Evolutionary conservation across 35 echinoderm and acorn worm genomes (phyloP).

Genomic region (Ophioderma brevispina): DNA sequence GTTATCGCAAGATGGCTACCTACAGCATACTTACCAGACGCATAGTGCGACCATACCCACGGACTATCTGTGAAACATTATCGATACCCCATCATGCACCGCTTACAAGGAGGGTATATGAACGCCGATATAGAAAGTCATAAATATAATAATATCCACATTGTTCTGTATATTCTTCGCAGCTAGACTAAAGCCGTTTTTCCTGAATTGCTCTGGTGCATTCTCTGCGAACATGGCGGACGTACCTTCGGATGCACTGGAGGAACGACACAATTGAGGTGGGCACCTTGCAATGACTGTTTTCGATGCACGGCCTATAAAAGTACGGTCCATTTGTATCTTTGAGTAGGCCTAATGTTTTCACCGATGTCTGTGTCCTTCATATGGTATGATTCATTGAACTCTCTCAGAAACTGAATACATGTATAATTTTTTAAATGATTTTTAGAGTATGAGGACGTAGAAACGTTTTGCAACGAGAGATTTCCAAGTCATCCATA

Average conservation of each 20-base stretch:
- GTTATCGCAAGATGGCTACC: no score
- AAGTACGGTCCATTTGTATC: no score
- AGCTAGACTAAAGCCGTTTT: neutral
- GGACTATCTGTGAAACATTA: slow-evolving; percentile 11
- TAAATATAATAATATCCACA: slow-evolving; percentile 43
- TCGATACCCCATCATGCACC: slow-evolving; percentile 11
- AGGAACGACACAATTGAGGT: neutral
- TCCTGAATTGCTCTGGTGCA: neutral
- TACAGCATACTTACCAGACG: slow-evolving; percentile 49
- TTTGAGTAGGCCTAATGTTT: no score
- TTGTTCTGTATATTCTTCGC: slow-evolving; percentile 50
- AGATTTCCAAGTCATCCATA: no score
- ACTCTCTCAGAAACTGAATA: no score
- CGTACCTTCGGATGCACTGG: slow-evolving; percentile 70
- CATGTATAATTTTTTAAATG: no score
- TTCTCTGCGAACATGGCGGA: slow-evolving; percentile 16
- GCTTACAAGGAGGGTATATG: slow-evolving; percentile 21
- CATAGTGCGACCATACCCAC: slow-evolving; percentile 50
- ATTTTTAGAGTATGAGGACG: no score
- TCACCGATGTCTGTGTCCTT: no score
- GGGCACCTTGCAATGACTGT: neutral
- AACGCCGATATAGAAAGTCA: slow-evolving; percentile 21
- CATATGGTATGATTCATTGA: no score
- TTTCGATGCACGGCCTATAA: no score
- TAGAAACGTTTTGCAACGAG: no score